Evolutionary conservation across 2,888 invertebrate species (phyloP).

Genomic region (Drosophila paramelanica): DNA sequence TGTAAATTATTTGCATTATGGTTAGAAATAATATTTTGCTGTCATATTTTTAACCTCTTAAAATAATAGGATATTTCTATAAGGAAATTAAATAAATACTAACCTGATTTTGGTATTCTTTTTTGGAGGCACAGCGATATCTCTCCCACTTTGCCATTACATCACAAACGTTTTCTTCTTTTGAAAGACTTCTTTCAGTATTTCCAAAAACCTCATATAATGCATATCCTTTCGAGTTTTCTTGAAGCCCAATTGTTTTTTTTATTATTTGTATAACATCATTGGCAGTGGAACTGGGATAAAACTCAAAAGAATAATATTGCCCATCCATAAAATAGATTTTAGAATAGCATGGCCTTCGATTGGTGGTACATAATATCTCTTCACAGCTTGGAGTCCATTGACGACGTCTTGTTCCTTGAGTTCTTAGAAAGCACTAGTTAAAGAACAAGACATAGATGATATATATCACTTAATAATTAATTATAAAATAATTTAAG

Average conservation of each 20-base stretch:
- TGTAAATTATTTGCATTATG: too few relatives aligned
- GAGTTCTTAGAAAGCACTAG: constrained; percentile 89
- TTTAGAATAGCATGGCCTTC: constrained; percentile 95
- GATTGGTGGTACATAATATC: constrained; percentile 95
- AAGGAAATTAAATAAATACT: constrained; percentile 4
- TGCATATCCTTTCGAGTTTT: constrained; percentile 89
- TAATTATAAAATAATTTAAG: too few relatives aligned
- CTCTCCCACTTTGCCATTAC: constrained; percentile 98
- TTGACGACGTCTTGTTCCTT: constrained; percentile 91
- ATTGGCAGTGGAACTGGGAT: constrained; percentile 95
- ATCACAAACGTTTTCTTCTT: constrained; percentile 96
- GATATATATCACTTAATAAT: neutral
- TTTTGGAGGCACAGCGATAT: constrained; percentile 90
- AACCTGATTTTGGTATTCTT: constrained; percentile 84
- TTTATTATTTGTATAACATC: constrained; percentile 95
- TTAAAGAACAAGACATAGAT: constrained; percentile 46
- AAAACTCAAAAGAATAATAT: constrained; percentile 97
- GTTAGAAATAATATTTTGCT: too few relatives aligned
- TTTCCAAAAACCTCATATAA: constrained; percentile 96
- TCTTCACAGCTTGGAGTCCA: constrained; percentile 97
- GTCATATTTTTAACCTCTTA: too few relatives aligned
- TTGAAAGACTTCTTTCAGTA: constrained; percentile 93
- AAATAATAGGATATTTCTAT: too few relatives aligned
- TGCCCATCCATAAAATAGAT: constrained; percentile 97
- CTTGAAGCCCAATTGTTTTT: constrained; percentile 91